Percentiles rank a stretch among this genome's conserved stretches.
These are phyloP conservation scores for Tolmerus cingulatus DNA, from an alignment of 2,888 invertebrate species.

Conservation along the genomic window DNA sequence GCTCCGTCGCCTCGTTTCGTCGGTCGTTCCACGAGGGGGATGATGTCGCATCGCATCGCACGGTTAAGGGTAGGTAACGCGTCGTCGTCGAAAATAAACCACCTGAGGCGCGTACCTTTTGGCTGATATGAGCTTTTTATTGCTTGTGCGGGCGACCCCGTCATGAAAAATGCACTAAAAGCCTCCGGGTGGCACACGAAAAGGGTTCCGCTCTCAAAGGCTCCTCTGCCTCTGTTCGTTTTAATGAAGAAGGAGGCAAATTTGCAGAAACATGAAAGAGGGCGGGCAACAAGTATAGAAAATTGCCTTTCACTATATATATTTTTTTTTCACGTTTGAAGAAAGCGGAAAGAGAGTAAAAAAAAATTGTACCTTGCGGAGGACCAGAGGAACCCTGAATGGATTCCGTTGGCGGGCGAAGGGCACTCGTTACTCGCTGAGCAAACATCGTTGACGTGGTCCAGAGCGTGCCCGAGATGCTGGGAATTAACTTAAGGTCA, in stretches of 20 bases:
- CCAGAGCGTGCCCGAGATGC: not conserved
- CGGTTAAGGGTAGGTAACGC: not conserved
- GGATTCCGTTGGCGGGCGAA: not conserved
- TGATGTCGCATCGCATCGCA: no score
- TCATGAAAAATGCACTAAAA: slow-evolving; percentile 23
- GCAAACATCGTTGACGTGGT: not conserved
- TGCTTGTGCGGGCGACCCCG: slow-evolving; percentile 17
- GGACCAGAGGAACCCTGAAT: not conserved
- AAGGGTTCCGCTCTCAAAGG: slow-evolving; percentile 12
- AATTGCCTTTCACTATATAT: slow-evolving; percentile 4
- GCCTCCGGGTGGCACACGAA: slow-evolving; percentile 10
- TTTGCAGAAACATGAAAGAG: slow-evolving; percentile 4
- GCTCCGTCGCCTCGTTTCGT: not conserved
- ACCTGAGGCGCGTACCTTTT: slow-evolving; percentile 29
- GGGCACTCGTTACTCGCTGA: not conserved
- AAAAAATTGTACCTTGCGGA: not conserved
- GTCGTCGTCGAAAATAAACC: slow-evolving; percentile 19
- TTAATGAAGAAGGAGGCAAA: slow-evolving; percentile 5
- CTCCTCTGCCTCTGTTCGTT: not conserved
- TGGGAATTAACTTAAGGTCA: slow-evolving; percentile 3
- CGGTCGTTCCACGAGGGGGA: not conserved
- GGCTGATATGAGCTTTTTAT: slow-evolving; percentile 30
- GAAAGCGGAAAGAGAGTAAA: not conserved
- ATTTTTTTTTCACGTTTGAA: not conserved
- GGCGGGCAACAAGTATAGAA: slow-evolving; percentile 25